These are phyloP conservation scores for Brenthis daphne DNA, from an alignment of 2,888 invertebrate genomes.

Conservation along the genomic window DNA sequence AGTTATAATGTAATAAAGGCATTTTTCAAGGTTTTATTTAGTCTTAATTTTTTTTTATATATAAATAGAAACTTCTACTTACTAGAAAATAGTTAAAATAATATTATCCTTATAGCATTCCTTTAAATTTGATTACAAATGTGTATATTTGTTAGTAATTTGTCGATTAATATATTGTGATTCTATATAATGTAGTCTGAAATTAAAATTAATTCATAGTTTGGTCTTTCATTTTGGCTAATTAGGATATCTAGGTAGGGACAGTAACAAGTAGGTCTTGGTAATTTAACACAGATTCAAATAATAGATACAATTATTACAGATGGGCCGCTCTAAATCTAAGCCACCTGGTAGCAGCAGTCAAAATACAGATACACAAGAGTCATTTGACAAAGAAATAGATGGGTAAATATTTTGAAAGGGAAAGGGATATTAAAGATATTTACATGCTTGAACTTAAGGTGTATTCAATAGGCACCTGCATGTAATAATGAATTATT, in stretches of 20 bases:
- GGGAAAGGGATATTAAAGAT: constrained; percentile 20
- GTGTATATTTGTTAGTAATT: constrained; percentile 2
- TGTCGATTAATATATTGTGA: background rate
- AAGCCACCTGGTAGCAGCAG: constrained; percentile 67
- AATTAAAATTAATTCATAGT: constrained; percentile 9
- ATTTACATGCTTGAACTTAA: background rate
- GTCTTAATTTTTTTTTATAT: no score
- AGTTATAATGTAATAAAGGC: no score
- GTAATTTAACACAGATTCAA: constrained; percentile 27
- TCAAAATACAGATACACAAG: constrained; percentile 68
- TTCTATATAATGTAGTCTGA: background rate
- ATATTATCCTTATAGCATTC: background rate
- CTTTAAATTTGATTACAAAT: background rate
- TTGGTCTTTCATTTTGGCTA: constrained; percentile 34
- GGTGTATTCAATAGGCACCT: constrained; percentile 13
- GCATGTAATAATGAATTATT: background rate
- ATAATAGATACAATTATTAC: constrained; percentile 58
- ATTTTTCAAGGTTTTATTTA: no score
- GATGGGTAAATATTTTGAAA: constrained; percentile 70
- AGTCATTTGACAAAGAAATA: constrained; percentile 71
- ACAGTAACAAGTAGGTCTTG: background rate
- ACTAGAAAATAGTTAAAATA: background rate
- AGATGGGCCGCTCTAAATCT: constrained; percentile 76
- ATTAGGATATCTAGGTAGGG: background rate
- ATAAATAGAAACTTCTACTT: no score